phyloP scores from a whole-genome alignment of 1,140 invertebrate species.

The Drosophila aff. region DNA sequence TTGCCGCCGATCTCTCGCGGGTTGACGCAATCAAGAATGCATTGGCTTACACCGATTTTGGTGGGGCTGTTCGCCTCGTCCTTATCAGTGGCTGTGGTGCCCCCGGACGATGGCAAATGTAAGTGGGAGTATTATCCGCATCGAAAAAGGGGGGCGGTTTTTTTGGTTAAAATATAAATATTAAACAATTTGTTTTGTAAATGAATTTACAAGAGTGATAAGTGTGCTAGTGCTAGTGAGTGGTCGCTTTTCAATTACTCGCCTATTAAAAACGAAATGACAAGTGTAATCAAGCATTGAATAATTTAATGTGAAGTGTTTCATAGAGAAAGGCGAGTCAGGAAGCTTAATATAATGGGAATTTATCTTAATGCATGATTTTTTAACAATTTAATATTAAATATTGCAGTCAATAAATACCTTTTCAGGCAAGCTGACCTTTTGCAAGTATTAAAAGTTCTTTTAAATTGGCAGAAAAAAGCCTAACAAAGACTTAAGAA shows the following conservation, averaged over 20 bases:
- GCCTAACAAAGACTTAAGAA: too few relatives aligned
- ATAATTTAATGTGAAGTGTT: not conserved
- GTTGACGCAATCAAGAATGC: slow-evolving; percentile 53
- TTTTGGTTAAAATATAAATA: not conserved
- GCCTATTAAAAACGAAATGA: slow-evolving; percentile 2
- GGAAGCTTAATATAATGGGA: not conserved
- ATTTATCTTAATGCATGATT: not conserved
- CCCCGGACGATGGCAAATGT: slow-evolving; percentile 79
- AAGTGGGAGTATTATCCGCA: slow-evolving; percentile 46
- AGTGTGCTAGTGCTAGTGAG: not conserved
- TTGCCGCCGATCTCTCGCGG: slow-evolving; percentile 1
- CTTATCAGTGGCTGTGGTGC: slow-evolving; percentile 64
- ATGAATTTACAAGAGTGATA: slow-evolving; percentile 12
- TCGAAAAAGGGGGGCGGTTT: slow-evolving; percentile 9
- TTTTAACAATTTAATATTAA: not conserved
- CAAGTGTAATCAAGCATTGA: not conserved
- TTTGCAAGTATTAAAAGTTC: too few relatives aligned
- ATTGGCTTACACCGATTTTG: slow-evolving; percentile 38
- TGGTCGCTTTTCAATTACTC: not conserved
- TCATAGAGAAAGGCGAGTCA: too few relatives aligned
- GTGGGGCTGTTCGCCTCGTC: slow-evolving; percentile 30
- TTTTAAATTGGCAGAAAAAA: not conserved
- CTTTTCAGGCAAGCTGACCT: not conserved
- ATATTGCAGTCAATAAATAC: too few relatives aligned
- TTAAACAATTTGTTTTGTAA: not conserved